Evolutionary conservation across 2,113 vertebrate species (phyloP), one percentile per base, ranked within the genome.

Genomic region (Hepsetus odoe): DNA sequence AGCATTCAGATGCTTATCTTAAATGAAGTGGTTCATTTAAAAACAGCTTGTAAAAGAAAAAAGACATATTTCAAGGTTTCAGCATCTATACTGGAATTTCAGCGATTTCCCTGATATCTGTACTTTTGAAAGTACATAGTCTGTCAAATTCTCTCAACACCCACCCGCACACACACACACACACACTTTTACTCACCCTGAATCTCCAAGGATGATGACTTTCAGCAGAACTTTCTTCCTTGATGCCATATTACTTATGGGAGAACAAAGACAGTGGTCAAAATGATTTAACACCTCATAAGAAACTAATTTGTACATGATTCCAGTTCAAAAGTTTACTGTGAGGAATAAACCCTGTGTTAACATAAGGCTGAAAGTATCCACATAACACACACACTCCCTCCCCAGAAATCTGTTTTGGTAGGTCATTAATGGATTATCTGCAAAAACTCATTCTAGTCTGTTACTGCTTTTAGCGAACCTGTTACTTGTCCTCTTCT

Each of bases 191-290:
- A n/a, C n/a, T n/a, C n/a, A 69, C 66, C 66, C 66, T 20, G 66
- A 69, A 85, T 98, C 96, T 83, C 96, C 97, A 69, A 98, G 93
- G 89, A 98, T 95, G 91, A 98, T 95, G 81, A 98, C 96, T 92
- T 98, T 98, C 90, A 98, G 88, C 65, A 98, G 93, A 46, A 96
- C 95, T 94, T 97, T 98, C 95, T 97, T 98, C 91, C 95, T 96
- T 88, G 96, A 98, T 80, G 96, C 95, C 96, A 98, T 99, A 88
- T 90, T 96, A 66, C 93, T 85, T 74, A 26, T 42, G 26, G 14
- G 16, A 30, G 20, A 16, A 18, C 40, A 46, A 28, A 6, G 14
- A 20, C 18, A 69, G 18, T 38, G 35, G 20, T 38, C 32, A 65
- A 65, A 65, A 65, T 64, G 30, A 30, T 14, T 10, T 62, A 18